Base-by-base conservation (phyloP, 2,797 vertebrate species). In the Nasua narica region DNA sequence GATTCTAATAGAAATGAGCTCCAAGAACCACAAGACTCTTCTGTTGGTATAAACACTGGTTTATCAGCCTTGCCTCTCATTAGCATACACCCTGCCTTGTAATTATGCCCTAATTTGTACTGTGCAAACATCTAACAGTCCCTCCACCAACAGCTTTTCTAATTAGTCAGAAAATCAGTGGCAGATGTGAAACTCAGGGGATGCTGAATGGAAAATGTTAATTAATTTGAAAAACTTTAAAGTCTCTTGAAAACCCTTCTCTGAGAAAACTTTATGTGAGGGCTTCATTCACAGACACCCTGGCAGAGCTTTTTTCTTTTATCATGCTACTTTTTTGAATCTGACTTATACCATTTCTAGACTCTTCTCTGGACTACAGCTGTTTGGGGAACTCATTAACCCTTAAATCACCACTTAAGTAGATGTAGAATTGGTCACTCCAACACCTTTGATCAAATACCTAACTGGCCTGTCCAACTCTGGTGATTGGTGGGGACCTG, bases 101-200 rank as follows among this genome's bases (percentile, higher is more conserved):
- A 96, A 96, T 98, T 91, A 87, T 37, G 82, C 88, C 92, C 74
- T 96, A 84, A 86, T 98, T 94, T 88, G 92, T 90, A 29, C 90
- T 81, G 74, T 91, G 95, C 72, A 94, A 88, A 95, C 90, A 95
- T 93, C 84, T 54, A 93, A 90, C 29, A 77, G 72, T 69, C 85
- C 89, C 69, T 89, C 93, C 52, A 84, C 81, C 90, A 93, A 82
- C 91, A 95, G 95, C 70, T 78, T 94, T 91, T 91, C 92, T 91
- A 95, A 96, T 97, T 96, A 97, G 87, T 78, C 46, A 91, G 93
- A 95, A 93, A 97, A 88, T 83, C 90, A 56, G 81, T 29, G 54
- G 95, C 96, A 97, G 97, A 97, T 94, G 95, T 87, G 90, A 96
- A 96, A 95, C 92, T 90, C 23, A 0, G 96, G 93, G 95, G 88